A percentile compares a stretch with the other conserved stretches of the same genome.
Conservation (phyloP, 2,113 vertebrate species). For the Microtus oregoni region DNA sequence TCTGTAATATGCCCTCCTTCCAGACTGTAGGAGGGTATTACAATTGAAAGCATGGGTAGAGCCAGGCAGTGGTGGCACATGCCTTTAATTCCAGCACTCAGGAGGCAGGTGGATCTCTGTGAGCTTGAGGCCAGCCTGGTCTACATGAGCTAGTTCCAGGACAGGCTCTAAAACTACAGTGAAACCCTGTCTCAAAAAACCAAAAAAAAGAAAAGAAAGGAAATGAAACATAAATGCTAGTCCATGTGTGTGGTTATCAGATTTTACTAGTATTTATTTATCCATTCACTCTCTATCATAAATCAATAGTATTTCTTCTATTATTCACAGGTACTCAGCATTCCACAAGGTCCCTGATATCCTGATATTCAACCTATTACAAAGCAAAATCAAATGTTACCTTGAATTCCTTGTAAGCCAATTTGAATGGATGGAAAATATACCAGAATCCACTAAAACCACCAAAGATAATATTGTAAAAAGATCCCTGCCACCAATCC, state of each 20-base stretch:
- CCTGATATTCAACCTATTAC: background rate
- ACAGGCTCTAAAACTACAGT: too few relatives aligned
- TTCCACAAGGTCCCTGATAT: background rate
- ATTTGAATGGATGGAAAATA: background rate
- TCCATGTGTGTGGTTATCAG: background rate
- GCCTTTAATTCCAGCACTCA: too few relatives aligned
- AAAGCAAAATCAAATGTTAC: background rate
- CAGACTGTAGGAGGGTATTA: background rate
- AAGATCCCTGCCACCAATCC: background rate
- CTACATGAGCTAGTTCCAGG: too few relatives aligned
- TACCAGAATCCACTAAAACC: background rate
- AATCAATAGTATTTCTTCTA: background rate
- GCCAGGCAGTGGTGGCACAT: too few relatives aligned
- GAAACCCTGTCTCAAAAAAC: too few relatives aligned
- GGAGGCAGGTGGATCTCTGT: too few relatives aligned
- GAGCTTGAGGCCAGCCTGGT: too few relatives aligned
- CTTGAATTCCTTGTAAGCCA: background rate
- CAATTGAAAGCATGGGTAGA: background rate
- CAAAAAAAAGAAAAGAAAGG: too few relatives aligned
- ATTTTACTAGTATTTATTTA: background rate
- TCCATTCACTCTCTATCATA: background rate
- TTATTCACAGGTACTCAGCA: background rate
- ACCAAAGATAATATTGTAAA: background rate
- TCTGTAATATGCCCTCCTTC: background rate
- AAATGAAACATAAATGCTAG: background rate